Base-by-base conservation (phyloP, 2,797 vertebrate species). In the Characodon lateralis region DNA sequence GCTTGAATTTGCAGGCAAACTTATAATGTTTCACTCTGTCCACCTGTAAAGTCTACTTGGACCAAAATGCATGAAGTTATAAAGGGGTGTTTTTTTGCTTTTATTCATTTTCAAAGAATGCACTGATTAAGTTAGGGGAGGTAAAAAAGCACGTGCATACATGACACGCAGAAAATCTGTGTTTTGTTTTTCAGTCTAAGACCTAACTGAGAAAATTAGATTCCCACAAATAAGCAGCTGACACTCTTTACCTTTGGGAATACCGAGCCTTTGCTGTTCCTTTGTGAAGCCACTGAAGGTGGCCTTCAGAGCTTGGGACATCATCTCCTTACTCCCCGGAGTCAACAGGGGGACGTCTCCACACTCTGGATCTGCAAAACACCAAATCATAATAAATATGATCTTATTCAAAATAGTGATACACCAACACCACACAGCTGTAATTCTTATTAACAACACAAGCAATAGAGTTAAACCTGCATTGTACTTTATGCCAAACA, bases 311-410 rank as follows among this genome's bases (percentile, higher is more conserved):
- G 98, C 98, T 94, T 99, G 98, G 76, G 98, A 99, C 98, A 99
- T 99, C 98, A 99, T 99, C 91, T 99, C 98, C 94, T 99, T 99
- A 94, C 98, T 99, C 90, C 98, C 98, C 65, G 98, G 98, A 28
- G 98, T 99, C 83, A 99, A 92, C 56, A 99, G 93, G 20, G 98
- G 98, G 76, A 99, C 98, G 78, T 99, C 98, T 0, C 97, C 97
- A 88, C 98, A 99, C 93, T 99, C 98, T 88, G 98, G 97, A 92
- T 99, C 98, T 99, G 95, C 72, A 90, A 71, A 86, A 51, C 81
- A 89, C 61, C 86, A 75, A 87, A 35, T 5, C 73, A 35, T 76
- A 77, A 63, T 8, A 73, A 39, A 65, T 65, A 10, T 39, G 61
- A 6, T 61, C 31, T 18, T 31, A 31, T 61, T 61, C 28, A 28